Evolutionary conservation across 2,888 invertebrate species (phyloP), one percentile per base, ranked within the genome.

Genomic region (Emmelina monodactyla): DNA sequence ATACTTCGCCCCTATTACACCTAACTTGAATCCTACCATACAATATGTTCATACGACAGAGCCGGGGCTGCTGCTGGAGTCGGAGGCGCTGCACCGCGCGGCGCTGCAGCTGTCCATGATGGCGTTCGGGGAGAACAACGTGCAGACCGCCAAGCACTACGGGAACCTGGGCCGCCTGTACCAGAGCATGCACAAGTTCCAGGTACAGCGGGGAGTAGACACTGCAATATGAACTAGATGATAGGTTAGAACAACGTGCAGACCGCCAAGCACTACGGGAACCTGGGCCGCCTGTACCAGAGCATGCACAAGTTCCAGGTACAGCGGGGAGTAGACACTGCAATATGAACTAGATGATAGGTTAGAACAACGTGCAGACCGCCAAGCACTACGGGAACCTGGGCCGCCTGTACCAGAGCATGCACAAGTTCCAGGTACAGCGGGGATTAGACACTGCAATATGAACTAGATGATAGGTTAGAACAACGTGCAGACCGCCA

Each of bases 381-480:
- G 95, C 96, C 34, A 96, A 96, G 62, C 94, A 95, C 68, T 97
- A 95, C 70, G 96, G 96, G 9, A 97, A 97, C 81, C 83, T 97
- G 33, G 97, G 97, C 37, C 82, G 97, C 10, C 83, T 97, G 10
- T 96, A 95, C 78, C 96, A 97, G 75, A 94, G 93, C 57, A 95
- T 96, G 94, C 87, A 86, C 58, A 86, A 88, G 59, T 94, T 87
- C 67, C 82, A 87, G 71, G 91, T 91, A 9, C 14, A n/a, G n/a
- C n/a, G n/a, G n/a, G n/a, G n/a, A n/a, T n/a, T n/a, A n/a, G n/a
- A n/a, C n/a, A n/a, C n/a, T n/a, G n/a, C n/a, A n/a, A n/a, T n/a
- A n/a, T n/a, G n/a, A n/a, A n/a, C n/a, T n/a, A n/a, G n/a, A n/a
- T n/a, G n/a, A n/a, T n/a, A n/a, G 96, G 97, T 0, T 94, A 95